These are phyloP conservation scores for Tolmerus cingulatus DNA, from an alignment of 2,888 invertebrate genomes.

Conservation along the genomic window DNA sequence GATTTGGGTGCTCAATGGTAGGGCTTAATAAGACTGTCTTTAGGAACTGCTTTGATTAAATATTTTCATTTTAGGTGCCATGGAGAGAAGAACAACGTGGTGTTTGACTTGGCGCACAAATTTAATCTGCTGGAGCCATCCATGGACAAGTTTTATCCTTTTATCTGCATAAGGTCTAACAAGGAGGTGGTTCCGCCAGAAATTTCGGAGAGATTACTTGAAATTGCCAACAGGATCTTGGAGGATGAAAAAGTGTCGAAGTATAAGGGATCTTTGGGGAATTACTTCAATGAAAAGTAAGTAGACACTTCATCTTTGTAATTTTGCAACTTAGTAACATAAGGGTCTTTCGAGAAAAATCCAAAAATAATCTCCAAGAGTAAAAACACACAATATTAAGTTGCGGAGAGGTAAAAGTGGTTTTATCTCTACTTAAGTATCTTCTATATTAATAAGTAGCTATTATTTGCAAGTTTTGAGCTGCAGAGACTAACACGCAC, in stretches of 20 bases:
- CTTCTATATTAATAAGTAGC: not conserved
- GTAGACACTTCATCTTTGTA: not conserved
- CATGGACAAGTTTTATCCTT: conserved; percentile 55
- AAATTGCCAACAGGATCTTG: conserved; percentile 60
- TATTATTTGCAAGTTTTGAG: not conserved
- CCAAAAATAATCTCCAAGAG: too few species aligned
- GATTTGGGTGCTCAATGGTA: conserved; percentile 83
- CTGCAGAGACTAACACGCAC: not conserved
- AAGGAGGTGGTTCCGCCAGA: conserved; percentile 59
- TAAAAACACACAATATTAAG: not conserved
- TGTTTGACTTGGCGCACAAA: conserved; percentile 66
- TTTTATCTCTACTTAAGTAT: not conserved
- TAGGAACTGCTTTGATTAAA: not conserved
- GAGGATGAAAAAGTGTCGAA: conserved; percentile 56
- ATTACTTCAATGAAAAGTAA: conserved; percentile 56
- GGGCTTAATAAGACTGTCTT: not conserved
- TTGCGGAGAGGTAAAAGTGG: not conserved
- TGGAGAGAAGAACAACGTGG: conserved; percentile 72
- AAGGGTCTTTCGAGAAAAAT: not conserved
- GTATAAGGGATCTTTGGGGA: conserved; percentile 58
- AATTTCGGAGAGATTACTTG: conserved; percentile 57
- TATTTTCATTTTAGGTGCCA: conserved; percentile 66
- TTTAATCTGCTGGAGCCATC: conserved; percentile 55
- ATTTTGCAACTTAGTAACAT: not conserved
- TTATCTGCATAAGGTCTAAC: conserved; percentile 58